These are phyloP conservation scores for Patiria pectinifera DNA, from an alignment of 53 echinoderm and acorn worm genomes.

Conservation along the genomic window DNA sequence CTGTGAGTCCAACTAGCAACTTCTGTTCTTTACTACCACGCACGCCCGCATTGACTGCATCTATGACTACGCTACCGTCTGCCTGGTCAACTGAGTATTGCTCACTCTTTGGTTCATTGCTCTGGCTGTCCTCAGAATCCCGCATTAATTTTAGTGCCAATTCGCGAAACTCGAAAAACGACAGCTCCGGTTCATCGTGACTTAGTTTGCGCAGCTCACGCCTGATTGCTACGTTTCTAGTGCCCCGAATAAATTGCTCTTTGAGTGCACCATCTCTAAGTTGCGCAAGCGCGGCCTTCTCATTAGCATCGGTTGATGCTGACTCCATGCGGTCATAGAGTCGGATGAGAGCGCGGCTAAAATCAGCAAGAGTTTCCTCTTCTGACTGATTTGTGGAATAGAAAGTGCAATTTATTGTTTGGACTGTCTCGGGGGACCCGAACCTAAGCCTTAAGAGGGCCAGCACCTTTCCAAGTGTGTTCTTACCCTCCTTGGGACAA, in stretches of 20 bases:
- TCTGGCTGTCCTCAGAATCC: not conserved
- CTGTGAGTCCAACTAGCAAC: not conserved
- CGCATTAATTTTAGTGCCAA: not conserved
- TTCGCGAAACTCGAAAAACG: slow-evolving; percentile 22
- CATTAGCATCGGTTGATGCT: not conserved
- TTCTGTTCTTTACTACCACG: not conserved
- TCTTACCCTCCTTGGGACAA: slow-evolving; percentile 11
- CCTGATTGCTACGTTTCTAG: not conserved
- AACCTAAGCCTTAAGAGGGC: not conserved
- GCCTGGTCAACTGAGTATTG: not conserved
- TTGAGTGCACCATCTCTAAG: not conserved
- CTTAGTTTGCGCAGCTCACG: slow-evolving; percentile 16
- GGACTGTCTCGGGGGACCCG: slow-evolving; percentile 12
- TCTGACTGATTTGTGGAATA: slow-evolving; percentile 18
- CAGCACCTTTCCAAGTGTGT: not conserved
- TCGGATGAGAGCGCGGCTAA: slow-evolving; percentile 28
- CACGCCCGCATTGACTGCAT: not conserved
- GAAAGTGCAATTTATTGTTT: slow-evolving; percentile 13
- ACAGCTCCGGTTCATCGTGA: slow-evolving; percentile 5
- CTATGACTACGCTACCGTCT: not conserved
- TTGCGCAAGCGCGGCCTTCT: not conserved
- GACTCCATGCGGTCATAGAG: slow-evolving; percentile 54
- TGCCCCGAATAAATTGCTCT: slow-evolving; percentile 22
- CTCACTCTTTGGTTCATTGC: not conserved
- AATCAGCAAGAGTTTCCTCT: slow-evolving; percentile 31